A percentile compares a stretch with the other conserved stretches of the same genome.
These are phyloP conservation scores for Hirundichthys speculiger DNA, from an alignment of 2,113 vertebrate genomes.

Conservation along the genomic window DNA sequence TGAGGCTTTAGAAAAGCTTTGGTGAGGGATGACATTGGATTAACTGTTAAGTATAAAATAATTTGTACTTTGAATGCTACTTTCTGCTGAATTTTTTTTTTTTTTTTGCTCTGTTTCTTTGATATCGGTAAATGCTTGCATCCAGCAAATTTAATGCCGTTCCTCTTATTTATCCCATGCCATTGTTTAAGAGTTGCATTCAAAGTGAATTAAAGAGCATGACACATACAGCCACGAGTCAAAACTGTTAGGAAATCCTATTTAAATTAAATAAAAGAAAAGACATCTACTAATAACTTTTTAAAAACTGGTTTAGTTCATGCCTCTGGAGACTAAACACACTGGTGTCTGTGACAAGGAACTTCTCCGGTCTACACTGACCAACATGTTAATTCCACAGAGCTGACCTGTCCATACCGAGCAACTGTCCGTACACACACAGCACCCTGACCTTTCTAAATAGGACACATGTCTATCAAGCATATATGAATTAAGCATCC, in stretches of 20 bases:
- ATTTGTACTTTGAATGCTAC: constrained; percentile 14
- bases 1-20: constrained; percentile 28
- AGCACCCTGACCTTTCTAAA: constrained; percentile 89
- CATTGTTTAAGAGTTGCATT: constrained; percentile 3
- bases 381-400: constrained; percentile 64
- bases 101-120: background rate
- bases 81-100: background rate
- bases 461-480: constrained; percentile 91
- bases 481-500: constrained; percentile 92
- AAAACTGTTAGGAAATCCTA: constrained; percentile 6
- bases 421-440: constrained; percentile 77
- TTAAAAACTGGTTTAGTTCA: background rate
- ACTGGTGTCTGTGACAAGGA: constrained; percentile 11
- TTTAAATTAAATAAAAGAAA: background rate
- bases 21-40: constrained; percentile 15
- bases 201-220: constrained; percentile 11
- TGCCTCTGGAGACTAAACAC: constrained; percentile 9
- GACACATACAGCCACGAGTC: background rate
- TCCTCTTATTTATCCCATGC: background rate
- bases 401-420: constrained; percentile 76
- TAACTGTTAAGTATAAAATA: constrained; percentile 18
- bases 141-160: background rate
- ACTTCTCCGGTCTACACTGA: constrained; percentile 40
- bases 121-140: constrained; percentile 2
- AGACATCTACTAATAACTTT: constrained; percentile 7